phyloP scores from a whole-genome alignment of 2,888 invertebrate genomes.

The Gnatocerus cornutus region DNA sequence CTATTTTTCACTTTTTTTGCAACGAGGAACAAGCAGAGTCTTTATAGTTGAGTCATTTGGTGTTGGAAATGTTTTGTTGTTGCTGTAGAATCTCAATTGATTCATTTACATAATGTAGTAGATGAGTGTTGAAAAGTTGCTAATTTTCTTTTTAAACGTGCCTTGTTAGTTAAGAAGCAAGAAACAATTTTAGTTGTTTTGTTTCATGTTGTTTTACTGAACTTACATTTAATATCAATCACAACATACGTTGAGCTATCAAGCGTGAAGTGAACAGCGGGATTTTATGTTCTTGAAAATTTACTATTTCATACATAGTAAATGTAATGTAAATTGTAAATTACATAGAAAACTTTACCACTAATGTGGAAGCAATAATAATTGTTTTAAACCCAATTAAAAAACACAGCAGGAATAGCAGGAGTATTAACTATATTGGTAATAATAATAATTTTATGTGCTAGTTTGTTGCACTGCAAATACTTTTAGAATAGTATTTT shows the following conservation, averaged over 20 bases:
- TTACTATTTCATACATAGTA: not conserved
- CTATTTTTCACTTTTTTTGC: too few relatives aligned
- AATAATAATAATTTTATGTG: too few relatives aligned
- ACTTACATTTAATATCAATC: not conserved
- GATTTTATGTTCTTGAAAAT: not conserved
- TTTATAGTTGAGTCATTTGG: slow-evolving; percentile 26
- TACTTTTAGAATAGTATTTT: too few relatives aligned
- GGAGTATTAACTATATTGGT: not conserved
- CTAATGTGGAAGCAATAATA: not conserved
- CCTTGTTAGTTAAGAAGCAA: too few relatives aligned
- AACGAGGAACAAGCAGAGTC: slow-evolving; percentile 10
- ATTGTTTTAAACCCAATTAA: not conserved
- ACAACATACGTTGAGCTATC: not conserved
- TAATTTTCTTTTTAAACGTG: not conserved
- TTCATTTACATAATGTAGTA: slow-evolving; percentile 13
- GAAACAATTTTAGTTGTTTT: too few relatives aligned
- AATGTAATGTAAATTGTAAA: not conserved
- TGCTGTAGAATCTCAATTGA: slow-evolving; percentile 15
- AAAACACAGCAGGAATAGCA: not conserved
- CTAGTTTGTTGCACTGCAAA: too few relatives aligned
- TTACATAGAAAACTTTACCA: not conserved
- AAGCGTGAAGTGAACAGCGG: slow-evolving; percentile 9
- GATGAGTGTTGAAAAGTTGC: slow-evolving; percentile 7
- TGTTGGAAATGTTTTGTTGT: slow-evolving; percentile 14
- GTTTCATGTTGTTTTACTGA: too few relatives aligned